Evolutionary conservation across 2,797 vertebrate genomes (phyloP), one percentile per base, ranked within the genome.

Genomic region (Schizothorax lantsangensis): DNA sequence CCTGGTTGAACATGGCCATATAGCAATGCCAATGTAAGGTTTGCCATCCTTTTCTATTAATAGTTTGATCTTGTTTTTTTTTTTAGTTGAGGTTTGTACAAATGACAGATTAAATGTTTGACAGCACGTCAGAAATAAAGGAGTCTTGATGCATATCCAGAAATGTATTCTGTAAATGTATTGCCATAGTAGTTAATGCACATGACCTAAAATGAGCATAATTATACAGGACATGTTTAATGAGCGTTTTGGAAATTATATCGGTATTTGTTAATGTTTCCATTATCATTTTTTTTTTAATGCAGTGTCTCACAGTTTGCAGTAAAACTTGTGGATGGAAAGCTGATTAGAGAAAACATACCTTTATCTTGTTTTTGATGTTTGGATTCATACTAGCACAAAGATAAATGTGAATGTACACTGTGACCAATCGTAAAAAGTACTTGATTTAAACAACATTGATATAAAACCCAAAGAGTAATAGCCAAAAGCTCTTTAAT

Each of bases 351-450:
- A 23, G 15, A 19, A 69, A 71, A 23, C 68, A 43, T 71, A 71
- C 10, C 38, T 40, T 40, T 7, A 45, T 72, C 11, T 45, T 15
- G 26, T 43, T 43, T 43, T 4, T 26, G 6, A 47, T 43, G 40
- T 47, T 74, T 47, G 14, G 43, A 47, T 15, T 47, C 15, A 49
- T 74, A 17, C 4, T 30, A 26, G 73, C 4, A 12, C 47, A 54
- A 78, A 38, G 15, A 86, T 64, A 62, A 80, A 86, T 73, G 33
- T 74, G 64, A 75, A 49, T 26, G 9, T 62, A 72, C 11, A 73
- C 59, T 47, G 62, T 72, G 77, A 87, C 30, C 83, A 68, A 71
- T 87, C 47, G 47, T n/a, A 79, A 74, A 36, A 49, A 82, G 82
- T n/a, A 33, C 19, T 59, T 88, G 77, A 88, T 81, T 81, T 81